Percentiles rank a stretch among this genome's conserved stretches.
Conservation (phyloP, 2,888 invertebrate genomes). For the Tenthredo notha region DNA sequence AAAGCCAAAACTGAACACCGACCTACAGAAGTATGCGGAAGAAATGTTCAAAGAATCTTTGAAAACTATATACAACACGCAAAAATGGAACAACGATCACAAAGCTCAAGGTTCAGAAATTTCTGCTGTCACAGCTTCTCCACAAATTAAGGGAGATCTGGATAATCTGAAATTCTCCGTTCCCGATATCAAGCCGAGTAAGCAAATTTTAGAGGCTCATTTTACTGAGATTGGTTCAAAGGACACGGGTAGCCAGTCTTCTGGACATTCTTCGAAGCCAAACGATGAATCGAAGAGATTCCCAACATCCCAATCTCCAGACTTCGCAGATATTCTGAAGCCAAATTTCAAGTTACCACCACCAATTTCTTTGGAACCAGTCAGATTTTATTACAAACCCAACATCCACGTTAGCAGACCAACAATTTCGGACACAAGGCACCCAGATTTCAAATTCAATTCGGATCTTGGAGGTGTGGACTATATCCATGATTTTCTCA, state of each 20-base stretch:
- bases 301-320: slow-evolving; percentile 65
- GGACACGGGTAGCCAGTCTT: slow-evolving; percentile 55
- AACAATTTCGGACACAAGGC: slow-evolving; percentile 53
- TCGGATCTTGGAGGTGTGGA: slow-evolving; percentile 57
- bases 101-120: slow-evolving; percentile 63
- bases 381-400: slow-evolving; percentile 60
- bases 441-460: slow-evolving; percentile 33
- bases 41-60: slow-evolving; percentile 76
- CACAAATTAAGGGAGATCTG: slow-evolving; percentile 69
- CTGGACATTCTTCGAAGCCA: slow-evolving; percentile 2
- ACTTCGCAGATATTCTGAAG: slow-evolving; percentile 71
- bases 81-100: slow-evolving; percentile 76
- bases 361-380: slow-evolving; percentile 59
- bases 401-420: slow-evolving; percentile 53
- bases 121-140: slow-evolving; percentile 67
- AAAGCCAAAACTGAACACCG: slow-evolving; percentile 71
- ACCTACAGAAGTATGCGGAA: slow-evolving; percentile 74
- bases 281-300: slow-evolving; percentile 60
- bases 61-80: slow-evolving; percentile 75
- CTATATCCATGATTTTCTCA: slow-evolving; percentile 69
- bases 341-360: slow-evolving; percentile 65
- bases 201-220: slow-evolving; percentile 70
- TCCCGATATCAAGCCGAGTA: slow-evolving; percentile 61
- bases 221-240: slow-evolving; percentile 8
- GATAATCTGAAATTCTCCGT: slow-evolving; percentile 67